Percentiles rank a stretch among this genome's conserved stretches.
Evolutionary conservation across 2,888 invertebrate species (phyloP).

Genomic region (Acronicta leporina): DNA sequence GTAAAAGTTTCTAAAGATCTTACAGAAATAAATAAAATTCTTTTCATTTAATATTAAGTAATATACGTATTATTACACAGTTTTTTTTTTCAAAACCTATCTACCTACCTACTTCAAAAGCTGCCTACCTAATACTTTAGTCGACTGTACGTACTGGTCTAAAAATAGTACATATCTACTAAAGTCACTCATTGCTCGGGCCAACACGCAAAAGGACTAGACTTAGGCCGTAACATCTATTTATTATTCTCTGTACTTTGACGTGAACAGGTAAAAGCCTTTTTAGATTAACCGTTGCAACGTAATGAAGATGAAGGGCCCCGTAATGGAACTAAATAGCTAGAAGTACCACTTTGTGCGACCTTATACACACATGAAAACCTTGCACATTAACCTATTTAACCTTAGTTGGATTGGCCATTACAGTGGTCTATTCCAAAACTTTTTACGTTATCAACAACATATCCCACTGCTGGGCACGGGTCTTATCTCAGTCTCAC

Average conservation of each 20-base stretch:
- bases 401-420: not conserved
- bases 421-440: too few species aligned
- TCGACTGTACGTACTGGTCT: not conserved
- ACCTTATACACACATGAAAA: not conserved
- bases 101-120: too few species aligned
- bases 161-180: conserved; percentile 8
- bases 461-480: too few species aligned
- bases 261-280: conserved; percentile 79
- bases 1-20: too few species aligned
- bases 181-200: conserved; percentile 21
- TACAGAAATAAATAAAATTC: too few species aligned
- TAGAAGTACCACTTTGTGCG: conserved; percentile 41
- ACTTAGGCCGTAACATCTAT: conserved; percentile 60
- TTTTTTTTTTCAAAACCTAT: too few species aligned
- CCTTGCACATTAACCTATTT: not conserved
- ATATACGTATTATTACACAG: too few species aligned
- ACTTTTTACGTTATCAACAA: too few species aligned
- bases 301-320: conserved; percentile 82
- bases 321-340: conserved; percentile 65
- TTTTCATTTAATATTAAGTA: too few species aligned
- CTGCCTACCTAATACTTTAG: too few species aligned
- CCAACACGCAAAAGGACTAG: conserved; percentile 30
- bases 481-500: too few species aligned
- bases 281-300: conserved; percentile 79
- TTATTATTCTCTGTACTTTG: conserved; percentile 78